Conservation (phyloP, 2,797 vertebrate species). For the Taeniopygia guttata region DNA sequence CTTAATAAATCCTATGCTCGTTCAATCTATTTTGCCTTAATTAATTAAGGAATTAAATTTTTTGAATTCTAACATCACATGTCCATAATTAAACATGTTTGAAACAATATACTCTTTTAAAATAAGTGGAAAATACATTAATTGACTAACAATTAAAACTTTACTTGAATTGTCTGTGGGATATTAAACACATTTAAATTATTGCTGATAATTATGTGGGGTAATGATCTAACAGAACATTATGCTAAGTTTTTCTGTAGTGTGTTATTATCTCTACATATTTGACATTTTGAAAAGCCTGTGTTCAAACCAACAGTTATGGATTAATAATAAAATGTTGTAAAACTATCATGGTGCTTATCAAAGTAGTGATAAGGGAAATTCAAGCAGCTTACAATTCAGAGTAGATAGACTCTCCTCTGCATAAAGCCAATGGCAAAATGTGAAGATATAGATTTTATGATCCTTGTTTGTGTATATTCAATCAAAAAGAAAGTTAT, state of each 20-base stretch:
- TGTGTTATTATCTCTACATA: background rate
- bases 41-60: background rate
- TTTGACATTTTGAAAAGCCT: background rate
- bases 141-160: background rate
- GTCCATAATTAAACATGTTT: background rate
- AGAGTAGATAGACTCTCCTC: background rate
- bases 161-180: background rate
- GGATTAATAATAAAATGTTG: background rate
- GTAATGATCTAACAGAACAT: background rate
- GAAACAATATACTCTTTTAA: background rate
- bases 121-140: background rate
- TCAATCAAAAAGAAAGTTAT: background rate
- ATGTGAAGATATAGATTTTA: background rate
- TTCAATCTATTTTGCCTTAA: background rate
- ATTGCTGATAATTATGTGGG: background rate
- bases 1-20: background rate
- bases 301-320: background rate
- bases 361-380: background rate
- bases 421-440: background rate
- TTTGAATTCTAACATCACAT: background rate
- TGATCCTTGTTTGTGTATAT: background rate
- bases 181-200: background rate
- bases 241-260: background rate
- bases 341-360: background rate
- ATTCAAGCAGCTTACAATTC: background rate